Evolutionary conservation across 2,888 invertebrate species (phyloP).

Genomic region (Drosophila anomalata): DNA sequence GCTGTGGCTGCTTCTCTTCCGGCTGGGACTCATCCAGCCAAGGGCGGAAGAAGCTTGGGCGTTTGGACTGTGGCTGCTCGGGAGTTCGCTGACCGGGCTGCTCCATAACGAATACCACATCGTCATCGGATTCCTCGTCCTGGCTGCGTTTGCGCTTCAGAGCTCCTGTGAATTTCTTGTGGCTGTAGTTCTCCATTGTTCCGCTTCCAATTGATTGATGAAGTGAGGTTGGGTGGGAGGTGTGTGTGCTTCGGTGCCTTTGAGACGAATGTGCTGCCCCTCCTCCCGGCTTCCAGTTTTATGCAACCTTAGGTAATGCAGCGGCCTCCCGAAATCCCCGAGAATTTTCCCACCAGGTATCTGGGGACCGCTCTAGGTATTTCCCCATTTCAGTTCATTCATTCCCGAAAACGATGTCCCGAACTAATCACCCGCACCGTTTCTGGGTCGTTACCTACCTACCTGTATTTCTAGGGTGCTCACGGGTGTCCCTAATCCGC

Average conservation of each 20-base stretch:
- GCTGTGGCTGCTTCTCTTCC: slow-evolving; percentile 1
- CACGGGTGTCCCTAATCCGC: slow-evolving; percentile 33
- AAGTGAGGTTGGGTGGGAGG: slow-evolving; percentile 9
- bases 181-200: slow-evolving; percentile 46
- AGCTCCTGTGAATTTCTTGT: slow-evolving; percentile 61
- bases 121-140: slow-evolving; percentile 52
- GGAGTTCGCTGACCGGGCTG: slow-evolving; percentile 29
- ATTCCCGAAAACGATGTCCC: slow-evolving; percentile 37
- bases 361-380: slow-evolving; percentile 54
- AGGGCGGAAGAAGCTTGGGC: slow-evolving; percentile 59
- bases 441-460: slow-evolving; percentile 6
- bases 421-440: slow-evolving; percentile 49
- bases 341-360: slow-evolving; percentile 56
- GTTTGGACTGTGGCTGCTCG: slow-evolving; percentile 47
- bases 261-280: slow-evolving; percentile 46
- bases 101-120: slow-evolving; percentile 61
- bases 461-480: slow-evolving; percentile 16
- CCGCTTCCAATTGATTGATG: not conserved
- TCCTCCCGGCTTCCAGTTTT: slow-evolving; percentile 52
- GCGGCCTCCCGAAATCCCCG: slow-evolving; percentile 12
- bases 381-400: slow-evolving; percentile 72
- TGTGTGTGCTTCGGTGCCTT: slow-evolving; percentile 42
- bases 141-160: slow-evolving; percentile 62
- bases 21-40: slow-evolving; percentile 52
- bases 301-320: slow-evolving; percentile 71